Evolutionary conservation across 1,140 invertebrate species (phyloP).

Genomic region (Drosophila orosa): DNA sequence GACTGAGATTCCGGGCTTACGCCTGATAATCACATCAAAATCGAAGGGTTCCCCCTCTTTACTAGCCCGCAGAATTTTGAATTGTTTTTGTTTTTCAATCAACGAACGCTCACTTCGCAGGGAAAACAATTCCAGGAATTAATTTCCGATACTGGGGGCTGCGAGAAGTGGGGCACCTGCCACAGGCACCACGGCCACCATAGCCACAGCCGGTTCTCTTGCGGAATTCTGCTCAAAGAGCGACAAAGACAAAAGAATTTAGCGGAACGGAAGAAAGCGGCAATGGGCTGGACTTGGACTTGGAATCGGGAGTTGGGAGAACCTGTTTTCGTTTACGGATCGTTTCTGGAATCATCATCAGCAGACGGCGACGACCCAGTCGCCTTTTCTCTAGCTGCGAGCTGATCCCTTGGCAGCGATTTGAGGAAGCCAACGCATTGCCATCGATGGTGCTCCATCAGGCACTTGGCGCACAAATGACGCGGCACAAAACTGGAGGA

Average conservation of each 20-base stretch:
- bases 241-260: constrained; percentile 47
- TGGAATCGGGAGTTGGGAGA: constrained; percentile 15
- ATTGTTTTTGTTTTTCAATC: constrained; percentile 39
- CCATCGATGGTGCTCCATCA: constrained; percentile 47
- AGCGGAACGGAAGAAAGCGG: constrained; percentile 52
- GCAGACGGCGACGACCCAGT: constrained; percentile 36
- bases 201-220: constrained; percentile 32
- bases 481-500: constrained; percentile 23
- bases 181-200: constrained; percentile 6
- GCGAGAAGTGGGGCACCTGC: constrained; percentile 44
- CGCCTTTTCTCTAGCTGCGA: constrained; percentile 41
- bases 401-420: constrained; percentile 44
- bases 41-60: constrained; percentile 10
- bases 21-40: constrained; percentile 26
- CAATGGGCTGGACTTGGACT: constrained; percentile 21
- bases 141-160: constrained; percentile 33
- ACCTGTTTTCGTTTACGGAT: constrained; percentile 39
- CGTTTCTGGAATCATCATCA: constrained; percentile 33
- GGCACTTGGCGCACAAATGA: constrained; percentile 43
- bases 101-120: constrained; percentile 4
- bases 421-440: constrained; percentile 47
- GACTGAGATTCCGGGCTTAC: constrained; percentile 9
- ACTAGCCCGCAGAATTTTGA: constrained; percentile 35
- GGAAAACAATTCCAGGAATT: constrained; percentile 45
- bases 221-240: constrained; percentile 24